Evolutionary conservation across 1,140 invertebrate genomes (phyloP).

Genomic region (Helicorthomorpha holstii): DNA sequence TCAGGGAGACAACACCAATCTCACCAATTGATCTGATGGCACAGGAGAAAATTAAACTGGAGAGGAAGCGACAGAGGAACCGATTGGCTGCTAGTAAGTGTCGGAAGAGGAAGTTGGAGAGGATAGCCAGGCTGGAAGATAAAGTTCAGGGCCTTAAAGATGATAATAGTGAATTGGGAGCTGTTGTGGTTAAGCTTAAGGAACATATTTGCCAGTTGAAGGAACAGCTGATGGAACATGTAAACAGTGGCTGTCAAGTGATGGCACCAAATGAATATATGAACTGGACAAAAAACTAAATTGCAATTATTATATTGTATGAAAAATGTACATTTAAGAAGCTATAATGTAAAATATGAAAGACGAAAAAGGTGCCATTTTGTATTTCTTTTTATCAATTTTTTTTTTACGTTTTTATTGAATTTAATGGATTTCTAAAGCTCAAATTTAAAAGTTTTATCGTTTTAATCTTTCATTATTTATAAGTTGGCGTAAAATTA

Average conservation of each 20-base stretch:
- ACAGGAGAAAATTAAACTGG: conserved; percentile 87
- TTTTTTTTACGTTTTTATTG: no score
- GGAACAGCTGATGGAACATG: conserved; percentile 85
- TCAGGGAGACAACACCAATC: conserved; percentile 35
- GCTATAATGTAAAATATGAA: no score
- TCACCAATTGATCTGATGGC: conserved; percentile 92
- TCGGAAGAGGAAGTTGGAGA: conserved; percentile 78
- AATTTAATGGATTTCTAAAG: no score
- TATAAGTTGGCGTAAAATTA: no score
- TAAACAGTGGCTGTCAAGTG: conserved; percentile 70
- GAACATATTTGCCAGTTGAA: conserved; percentile 84
- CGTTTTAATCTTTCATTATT: no score
- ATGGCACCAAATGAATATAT: conserved; percentile 14
- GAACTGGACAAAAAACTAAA: no score
- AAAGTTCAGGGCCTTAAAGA: conserved; percentile 80
- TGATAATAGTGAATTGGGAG: conserved; percentile 69
- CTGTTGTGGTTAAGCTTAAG: conserved; percentile 67
- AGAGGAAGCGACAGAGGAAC: conserved; percentile 86
- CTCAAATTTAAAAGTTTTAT: no score
- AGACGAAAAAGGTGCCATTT: no score
- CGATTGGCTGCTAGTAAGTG: conserved; percentile 94
- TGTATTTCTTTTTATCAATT: no score
- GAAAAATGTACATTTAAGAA: no score
- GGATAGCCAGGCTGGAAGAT: conserved; percentile 83
- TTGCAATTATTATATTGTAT: no score